A percentile compares a stretch with the other conserved stretches of the same genome.
Evolutionary conservation across 2,888 invertebrate species (phyloP).

Genomic region (Lepidonotus clava): DNA sequence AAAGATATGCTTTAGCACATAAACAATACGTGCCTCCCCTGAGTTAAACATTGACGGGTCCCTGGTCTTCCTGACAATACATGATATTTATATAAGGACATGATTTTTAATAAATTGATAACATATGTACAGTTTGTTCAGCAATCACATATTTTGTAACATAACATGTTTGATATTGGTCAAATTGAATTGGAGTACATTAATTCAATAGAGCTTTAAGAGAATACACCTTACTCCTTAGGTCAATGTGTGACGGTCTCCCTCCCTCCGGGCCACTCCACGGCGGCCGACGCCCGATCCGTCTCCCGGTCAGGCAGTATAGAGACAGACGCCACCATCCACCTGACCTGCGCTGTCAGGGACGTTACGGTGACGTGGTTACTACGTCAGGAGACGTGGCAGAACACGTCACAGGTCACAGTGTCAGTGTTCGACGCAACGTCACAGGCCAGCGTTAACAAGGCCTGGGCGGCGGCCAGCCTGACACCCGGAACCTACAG

Average conservation of each 20-base stretch:
- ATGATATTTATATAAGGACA: no score
- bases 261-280: neutral
- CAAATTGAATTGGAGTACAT: no score
- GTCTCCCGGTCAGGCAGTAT: neutral
- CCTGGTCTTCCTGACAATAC: no score
- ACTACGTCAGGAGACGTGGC: neutral
- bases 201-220: no score
- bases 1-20: no score
- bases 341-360: neutral
- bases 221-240: no score
- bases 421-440: neutral
- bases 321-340: neutral
- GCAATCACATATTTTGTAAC: no score
- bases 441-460: neutral
- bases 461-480: neutral
- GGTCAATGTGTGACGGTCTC: neutral
- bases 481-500: neutral
- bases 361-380: conserved; percentile 2
- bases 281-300: neutral
- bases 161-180: no score
- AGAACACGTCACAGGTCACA: neutral
- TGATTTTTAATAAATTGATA: no score
- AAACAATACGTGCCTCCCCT: no score
- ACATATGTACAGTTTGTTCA: no score
- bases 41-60: no score